A percentile compares a stretch with the other conserved stretches of the same genome.
phyloP scores from a whole-genome alignment of 1,140 invertebrate species.

The Cepaea nemoralis region DNA sequence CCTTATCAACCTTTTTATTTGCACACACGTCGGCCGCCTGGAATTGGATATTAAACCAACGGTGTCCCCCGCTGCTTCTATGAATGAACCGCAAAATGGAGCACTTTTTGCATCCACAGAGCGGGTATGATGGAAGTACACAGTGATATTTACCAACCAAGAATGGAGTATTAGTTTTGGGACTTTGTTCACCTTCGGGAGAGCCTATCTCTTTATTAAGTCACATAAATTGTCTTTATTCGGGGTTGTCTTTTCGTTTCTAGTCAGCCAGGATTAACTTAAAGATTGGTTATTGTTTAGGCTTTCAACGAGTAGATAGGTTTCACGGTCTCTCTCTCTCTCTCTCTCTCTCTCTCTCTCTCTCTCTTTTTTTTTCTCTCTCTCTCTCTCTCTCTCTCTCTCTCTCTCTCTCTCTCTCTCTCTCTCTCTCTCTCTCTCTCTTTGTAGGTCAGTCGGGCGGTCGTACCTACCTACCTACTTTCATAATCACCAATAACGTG shows the following conservation, averaged over 20 bases:
- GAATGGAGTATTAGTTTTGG: neutral
- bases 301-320: neutral
- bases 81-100: neutral
- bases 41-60: neutral
- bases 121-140: neutral
- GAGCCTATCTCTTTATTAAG: neutral
- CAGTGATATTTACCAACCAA: neutral
- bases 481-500: too few species aligned
- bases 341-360: neutral
- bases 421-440: too few species aligned
- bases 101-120: neutral
- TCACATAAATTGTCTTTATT: neutral
- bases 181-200: neutral
- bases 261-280: neutral
- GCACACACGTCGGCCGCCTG: neutral
- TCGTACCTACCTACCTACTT: too few species aligned
- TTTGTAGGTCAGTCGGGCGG: too few species aligned
- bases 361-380: too few species aligned
- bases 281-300: neutral
- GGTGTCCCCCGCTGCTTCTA: neutral
- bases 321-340: neutral
- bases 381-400: too few species aligned
- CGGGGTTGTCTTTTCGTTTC: neutral
- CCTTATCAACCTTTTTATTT: neutral
- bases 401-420: too few species aligned